Conservation (phyloP, 2,888 invertebrate species). For the Platycheirus rosarum region DNA sequence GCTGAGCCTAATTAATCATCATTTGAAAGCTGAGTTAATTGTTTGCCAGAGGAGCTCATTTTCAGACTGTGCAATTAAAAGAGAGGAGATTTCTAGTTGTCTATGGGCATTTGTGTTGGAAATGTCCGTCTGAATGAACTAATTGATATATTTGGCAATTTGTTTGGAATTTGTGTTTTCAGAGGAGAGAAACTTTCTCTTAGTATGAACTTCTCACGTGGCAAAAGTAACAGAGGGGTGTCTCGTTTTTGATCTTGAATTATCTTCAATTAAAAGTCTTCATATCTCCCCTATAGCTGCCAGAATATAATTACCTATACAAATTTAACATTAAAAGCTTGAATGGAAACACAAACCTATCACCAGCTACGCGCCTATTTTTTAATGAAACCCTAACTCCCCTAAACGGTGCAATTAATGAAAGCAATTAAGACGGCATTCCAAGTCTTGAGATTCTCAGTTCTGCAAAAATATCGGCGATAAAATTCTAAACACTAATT, state of each 20-base stretch:
- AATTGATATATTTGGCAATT: too few species aligned
- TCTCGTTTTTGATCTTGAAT: too few species aligned
- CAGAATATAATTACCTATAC: too few species aligned
- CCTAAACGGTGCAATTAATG: slow-evolving; percentile 67
- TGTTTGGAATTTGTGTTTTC: too few species aligned
- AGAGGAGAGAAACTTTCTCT: too few species aligned
- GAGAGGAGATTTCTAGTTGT: background rate
- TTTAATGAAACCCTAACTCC: slow-evolving; percentile 53
- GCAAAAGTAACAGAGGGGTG: too few species aligned
- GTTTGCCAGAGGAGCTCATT: slow-evolving; percentile 51
- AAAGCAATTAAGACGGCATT: slow-evolving; percentile 60
- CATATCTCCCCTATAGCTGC: too few species aligned
- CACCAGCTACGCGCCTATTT: background rate
- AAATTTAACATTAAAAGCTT: background rate
- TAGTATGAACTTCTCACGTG: too few species aligned
- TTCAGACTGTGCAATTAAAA: background rate
- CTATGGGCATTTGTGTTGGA: background rate
- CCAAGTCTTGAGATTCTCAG: slow-evolving; percentile 58
- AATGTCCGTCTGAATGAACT: too few species aligned
- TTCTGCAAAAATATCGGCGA: slow-evolving; percentile 29
- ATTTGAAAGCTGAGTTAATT: slow-evolving; percentile 60
- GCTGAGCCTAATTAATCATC: slow-evolving; percentile 67
- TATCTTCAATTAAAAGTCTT: too few species aligned
- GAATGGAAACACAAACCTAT: background rate
- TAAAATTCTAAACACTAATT: slow-evolving; percentile 58